Base-by-base conservation (phyloP, 1,140 invertebrate genomes). In the Sinella curviseta region DNA sequence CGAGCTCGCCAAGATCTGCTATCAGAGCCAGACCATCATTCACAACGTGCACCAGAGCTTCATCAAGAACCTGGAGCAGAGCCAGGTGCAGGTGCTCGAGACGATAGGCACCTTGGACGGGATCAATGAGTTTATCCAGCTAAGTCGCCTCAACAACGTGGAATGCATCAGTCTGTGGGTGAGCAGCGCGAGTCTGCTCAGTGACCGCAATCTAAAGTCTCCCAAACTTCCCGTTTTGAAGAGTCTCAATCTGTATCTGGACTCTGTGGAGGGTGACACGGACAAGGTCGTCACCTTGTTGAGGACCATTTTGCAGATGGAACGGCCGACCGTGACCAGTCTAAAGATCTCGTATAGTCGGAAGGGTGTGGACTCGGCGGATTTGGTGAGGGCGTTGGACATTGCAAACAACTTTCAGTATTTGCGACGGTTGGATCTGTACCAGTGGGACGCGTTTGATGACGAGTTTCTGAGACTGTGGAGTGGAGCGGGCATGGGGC, bases 371-470 rank as follows among this genome's bases (percentile, higher is more conserved):
- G 39, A n/a, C 24, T 75, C 74, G 24, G 36, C 34, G 3, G 74
- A 75, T 48, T 24, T 75, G 20, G 36, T 75, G 3, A 20, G 74
- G 28, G 74, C 74, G 4, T 2, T 75, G 1, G 74, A 75, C 24
- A 75, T 75, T 48, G 74, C 74, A 39, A 20, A 75, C 28, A 75
- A 75, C 26, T 75, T 75, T 30, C 74, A 75, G 74, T 75, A 48
- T 75, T 54, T 75, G 35, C 12, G 74, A 36, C 34, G 39, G 8
- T 30, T 75, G 4, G 74, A 75, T 30, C 24, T 75, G 34, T 75
- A 75, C 31, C 74, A 75, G 39, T 75, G 74, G 74, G 74, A 75
- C 31, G 74, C 74, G 1, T 75, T 75, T 75, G 74, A 75, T 54
- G 74, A 75, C 17, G 74, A 75, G 36, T 75, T 75, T 26, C 36